These are phyloP conservation scores for Leptoclinus maculatus DNA, from an alignment of 2,797 vertebrate genomes.

Conservation along the genomic window DNA sequence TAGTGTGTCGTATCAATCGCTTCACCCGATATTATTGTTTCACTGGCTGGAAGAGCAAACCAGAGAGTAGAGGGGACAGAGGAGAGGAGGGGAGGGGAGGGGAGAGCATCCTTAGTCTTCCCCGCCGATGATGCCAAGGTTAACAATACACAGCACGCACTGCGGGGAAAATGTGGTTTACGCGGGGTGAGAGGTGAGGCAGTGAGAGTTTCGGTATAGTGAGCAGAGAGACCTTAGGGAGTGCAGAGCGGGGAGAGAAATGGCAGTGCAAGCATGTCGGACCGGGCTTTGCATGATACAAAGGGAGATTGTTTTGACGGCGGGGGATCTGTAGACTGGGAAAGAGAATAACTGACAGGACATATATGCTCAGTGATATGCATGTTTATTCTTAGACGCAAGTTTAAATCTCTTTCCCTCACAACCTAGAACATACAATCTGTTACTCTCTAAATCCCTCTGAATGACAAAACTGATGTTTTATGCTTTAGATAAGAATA, in stretches of 20 bases:
- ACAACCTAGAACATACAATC: not conserved
- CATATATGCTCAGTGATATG: not conserved
- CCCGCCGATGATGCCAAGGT: slow-evolving; percentile 65
- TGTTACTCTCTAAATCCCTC: not conserved
- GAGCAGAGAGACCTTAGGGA: slow-evolving; percentile 58
- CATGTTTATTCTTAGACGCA: not conserved
- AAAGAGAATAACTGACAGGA: slow-evolving; percentile 51
- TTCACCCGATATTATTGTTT: slow-evolving; percentile 42
- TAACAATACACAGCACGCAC: slow-evolving; percentile 71
- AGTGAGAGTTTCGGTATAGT: slow-evolving; percentile 43
- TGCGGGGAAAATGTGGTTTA: slow-evolving; percentile 55
- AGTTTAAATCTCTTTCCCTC: not conserved
- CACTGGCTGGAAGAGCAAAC: slow-evolving; percentile 42
- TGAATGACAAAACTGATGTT: slow-evolving; percentile 2
- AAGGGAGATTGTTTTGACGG: slow-evolving; percentile 65
- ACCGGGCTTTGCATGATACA: slow-evolving; percentile 48
- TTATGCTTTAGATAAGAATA: not conserved
- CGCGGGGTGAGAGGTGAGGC: slow-evolving; percentile 66
- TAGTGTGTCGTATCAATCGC: slow-evolving; percentile 41
- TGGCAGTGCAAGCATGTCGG: slow-evolving; percentile 18
- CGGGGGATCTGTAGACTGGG: slow-evolving; percentile 58
- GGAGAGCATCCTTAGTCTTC: slow-evolving; percentile 49
- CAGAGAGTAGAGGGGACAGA: slow-evolving; percentile 7
- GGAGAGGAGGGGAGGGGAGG: not conserved
- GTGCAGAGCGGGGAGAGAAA: slow-evolving; percentile 23